phyloP scores from a whole-genome alignment of 2,113 vertebrate species.

The Petaurus breviceps region DNA sequence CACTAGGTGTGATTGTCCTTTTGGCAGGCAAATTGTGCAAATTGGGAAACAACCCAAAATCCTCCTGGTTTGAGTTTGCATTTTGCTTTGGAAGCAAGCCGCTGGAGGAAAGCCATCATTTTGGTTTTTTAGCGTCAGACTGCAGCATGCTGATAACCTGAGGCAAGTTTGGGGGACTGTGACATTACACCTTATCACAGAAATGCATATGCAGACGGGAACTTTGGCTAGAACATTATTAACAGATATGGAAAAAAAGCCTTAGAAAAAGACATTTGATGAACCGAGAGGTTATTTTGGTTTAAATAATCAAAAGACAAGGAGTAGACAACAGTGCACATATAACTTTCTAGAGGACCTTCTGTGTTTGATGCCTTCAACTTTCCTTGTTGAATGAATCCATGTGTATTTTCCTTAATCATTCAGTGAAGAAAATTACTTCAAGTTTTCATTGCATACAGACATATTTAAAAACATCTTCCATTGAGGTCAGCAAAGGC shows the following conservation, averaged over 20 bases:
- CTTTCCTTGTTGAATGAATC: background rate
- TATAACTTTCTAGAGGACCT: background rate
- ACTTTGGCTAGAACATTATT: background rate
- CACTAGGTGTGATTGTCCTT: background rate
- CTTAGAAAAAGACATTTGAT: conserved; percentile 7
- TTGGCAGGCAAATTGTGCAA: background rate
- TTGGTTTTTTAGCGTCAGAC: conserved; percentile 22
- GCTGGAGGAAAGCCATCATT: conserved; percentile 12
- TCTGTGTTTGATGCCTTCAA: background rate
- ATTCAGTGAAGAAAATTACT: conserved; percentile 1
- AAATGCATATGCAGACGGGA: background rate
- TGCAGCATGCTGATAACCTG: background rate
- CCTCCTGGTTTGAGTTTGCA: conserved; percentile 7
- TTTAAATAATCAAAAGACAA: conserved; percentile 45
- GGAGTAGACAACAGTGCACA: background rate
- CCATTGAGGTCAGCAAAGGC: conserved; percentile 18
- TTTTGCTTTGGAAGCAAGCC: conserved; percentile 30
- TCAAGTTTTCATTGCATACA: background rate
- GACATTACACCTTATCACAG: background rate
- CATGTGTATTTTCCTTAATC: background rate
- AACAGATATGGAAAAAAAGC: background rate
- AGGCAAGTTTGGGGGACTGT: background rate
- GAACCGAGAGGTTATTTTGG: conserved; percentile 13
- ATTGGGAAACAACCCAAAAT: conserved; percentile 29
- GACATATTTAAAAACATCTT: background rate